Evolutionary conservation across 64 coral and sea anemone species (phyloP), one percentile per base, ranked within the genome.

Genomic region (Stichodactyla mertensii): DNA sequence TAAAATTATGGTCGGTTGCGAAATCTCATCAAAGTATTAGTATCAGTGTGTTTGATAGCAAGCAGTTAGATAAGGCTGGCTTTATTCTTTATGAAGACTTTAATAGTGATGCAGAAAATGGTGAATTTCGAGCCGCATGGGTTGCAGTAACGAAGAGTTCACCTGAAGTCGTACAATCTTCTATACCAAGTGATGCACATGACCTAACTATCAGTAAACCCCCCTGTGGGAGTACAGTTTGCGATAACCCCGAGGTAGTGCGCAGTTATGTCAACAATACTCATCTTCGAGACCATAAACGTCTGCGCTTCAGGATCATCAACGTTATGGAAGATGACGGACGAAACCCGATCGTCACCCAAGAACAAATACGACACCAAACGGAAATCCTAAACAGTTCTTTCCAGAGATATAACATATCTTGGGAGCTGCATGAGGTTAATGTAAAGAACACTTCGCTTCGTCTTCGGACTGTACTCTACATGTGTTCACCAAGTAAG

Each of bases 161-260:
- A 16, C 90, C 97, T 78, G 87, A 94, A 88, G 86, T 88, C 6
- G 84, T 88, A 9, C 61, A 94, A 61, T 95, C 93, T 45, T 93
- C 97, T 18, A 85, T 99, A 14, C 97, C 97, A 15, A 91, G 90
- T 20, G 97, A 99, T 62, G 86, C 88, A 12, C 90, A 99, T 83
- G 97, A 95, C 67, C 58, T 99, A 7, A 82, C 97, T 20, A 92
- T 99, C 55, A 85, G 85, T 19, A 92, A 93, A 51, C 97, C 97
- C 2, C 97, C 97, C 2, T 99, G 97, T 78, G 97, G 97, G 2
- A 88, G 31, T 18, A 99, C 97, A 4, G 93, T 99, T 15, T 99
- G 97, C 55, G 97, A 99, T 85, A 99, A 99, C 79, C 97, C 93
- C 0, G 97, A 99, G 69, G 93, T 99, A 10, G 86, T 99, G 7